Evolutionary conservation across 2,113 vertebrate species (phyloP), one percentile per base, ranked within the genome.

Genomic region (Paracanthobrama guichenoti): DNA sequence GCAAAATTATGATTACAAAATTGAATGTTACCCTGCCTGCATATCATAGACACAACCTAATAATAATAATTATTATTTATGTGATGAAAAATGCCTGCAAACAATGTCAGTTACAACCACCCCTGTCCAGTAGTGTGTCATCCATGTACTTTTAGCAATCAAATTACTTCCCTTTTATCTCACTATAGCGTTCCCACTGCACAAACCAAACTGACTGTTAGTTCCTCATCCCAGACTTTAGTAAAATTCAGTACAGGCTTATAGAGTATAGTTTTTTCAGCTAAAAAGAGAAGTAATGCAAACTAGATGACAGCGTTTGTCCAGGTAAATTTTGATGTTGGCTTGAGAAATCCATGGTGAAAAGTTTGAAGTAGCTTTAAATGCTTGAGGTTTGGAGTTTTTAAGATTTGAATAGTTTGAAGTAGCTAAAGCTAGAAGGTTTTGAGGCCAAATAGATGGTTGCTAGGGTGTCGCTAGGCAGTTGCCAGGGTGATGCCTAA

Each of bases 141-240:
- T 73, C 39, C 44, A 14, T 79, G n/a, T 31, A 64, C 57, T 13
- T 78, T 75, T 79, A 50, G 80, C 35, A 83, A 85, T 84, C 74
- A 39, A 87, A 44, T 35, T 50, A 86, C 78, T 86, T 87, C 81
- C 75, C 44, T 74, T 84, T 86, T 69, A 73, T 81, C 80, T 59
- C 24, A 35, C 26, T 31, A 55, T 8, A n/a, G 66, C 6, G 4
- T 12, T 16, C 53, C 79, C 46, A 46, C 18, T 4, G 6, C 3
- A 62, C 3, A 60, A 14, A 62, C 57, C 26, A 50, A 55, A 53
- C 31, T 62, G 35, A 79, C 55, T 0, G 24, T 46, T 64, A 79
- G n/a, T 79, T 79, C 77, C 77, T 26, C 39, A 20, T 46, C 44
- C n/a, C 2, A 9, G 16, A 64, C 39, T 48, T 24, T 14, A 62